Evolutionary conservation across 2,888 invertebrate genomes (phyloP).

Genomic region (Drosophila pegasa): DNA sequence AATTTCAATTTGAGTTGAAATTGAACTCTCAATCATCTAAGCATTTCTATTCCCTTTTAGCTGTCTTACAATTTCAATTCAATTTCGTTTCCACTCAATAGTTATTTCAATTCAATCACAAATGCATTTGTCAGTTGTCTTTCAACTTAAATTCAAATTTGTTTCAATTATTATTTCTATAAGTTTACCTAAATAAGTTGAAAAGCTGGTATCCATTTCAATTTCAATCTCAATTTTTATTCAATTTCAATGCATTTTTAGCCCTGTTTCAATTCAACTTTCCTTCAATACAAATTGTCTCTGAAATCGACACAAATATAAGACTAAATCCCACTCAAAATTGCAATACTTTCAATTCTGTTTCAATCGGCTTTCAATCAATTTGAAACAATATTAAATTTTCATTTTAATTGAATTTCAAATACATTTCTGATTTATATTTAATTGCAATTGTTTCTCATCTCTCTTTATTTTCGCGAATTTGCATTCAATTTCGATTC

Average conservation of each 20-base stretch:
- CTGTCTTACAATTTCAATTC: neutral
- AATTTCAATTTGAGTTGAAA: neutral
- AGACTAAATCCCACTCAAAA: neutral
- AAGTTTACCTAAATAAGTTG: too few relatives aligned
- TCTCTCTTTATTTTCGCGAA: too few relatives aligned
- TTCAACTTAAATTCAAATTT: too few relatives aligned
- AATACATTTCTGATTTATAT: neutral
- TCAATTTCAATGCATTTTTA: neutral
- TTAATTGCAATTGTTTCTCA: neutral
- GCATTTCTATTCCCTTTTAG: too few relatives aligned
- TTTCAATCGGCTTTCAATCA: neutral
- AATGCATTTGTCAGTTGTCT: too few relatives aligned
- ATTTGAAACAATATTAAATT: neutral
- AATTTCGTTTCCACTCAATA: neutral
- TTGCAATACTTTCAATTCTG: neutral
- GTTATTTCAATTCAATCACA: too few relatives aligned
- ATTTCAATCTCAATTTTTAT: neutral
- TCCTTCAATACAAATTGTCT: too few relatives aligned
- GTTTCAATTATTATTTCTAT: too few relatives aligned
- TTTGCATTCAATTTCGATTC: constrained; percentile 11
- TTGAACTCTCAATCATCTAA: neutral
- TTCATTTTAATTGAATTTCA: constrained; percentile 5
- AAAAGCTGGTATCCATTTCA: too few relatives aligned
- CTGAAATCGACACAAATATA: too few relatives aligned
- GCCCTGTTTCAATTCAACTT: neutral